A percentile compares a stretch with the other conserved stretches of the same genome.
phyloP scores from a whole-genome alignment of 2,797 vertebrate species.

The Iguana delicatissima region DNA sequence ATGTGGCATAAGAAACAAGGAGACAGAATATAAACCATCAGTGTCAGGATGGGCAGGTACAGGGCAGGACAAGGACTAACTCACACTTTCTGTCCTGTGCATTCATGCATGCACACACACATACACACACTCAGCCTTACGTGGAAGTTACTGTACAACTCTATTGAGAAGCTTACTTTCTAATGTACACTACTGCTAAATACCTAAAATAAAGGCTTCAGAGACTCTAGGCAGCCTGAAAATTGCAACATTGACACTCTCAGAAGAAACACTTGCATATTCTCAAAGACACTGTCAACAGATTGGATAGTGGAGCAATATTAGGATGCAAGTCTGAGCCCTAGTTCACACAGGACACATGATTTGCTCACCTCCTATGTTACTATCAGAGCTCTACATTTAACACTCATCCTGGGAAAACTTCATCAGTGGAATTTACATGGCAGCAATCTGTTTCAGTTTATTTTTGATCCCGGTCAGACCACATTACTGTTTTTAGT shows the following conservation, averaged over 20 bases:
- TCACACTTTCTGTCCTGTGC: accelerated
- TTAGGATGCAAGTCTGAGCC: no score
- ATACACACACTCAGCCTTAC: neutral
- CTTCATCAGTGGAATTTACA: no score
- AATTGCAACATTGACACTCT: neutral
- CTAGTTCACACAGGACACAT: neutral
- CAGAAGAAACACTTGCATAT: neutral
- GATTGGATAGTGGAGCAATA: neutral
- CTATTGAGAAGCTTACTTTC: neutral
- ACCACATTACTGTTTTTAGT: no score
- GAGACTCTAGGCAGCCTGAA: neutral
- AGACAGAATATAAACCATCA: slow-evolving; percentile 82
- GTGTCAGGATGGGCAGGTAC: slow-evolving; percentile 60
- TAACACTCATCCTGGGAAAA: neutral
- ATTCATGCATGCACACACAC: neutral
- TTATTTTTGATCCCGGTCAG: no score
- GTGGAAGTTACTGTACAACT: neutral
- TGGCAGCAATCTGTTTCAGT: no score
- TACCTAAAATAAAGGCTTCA: neutral
- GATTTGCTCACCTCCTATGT: neutral
- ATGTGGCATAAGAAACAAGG: slow-evolving; percentile 77
- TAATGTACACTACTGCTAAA: neutral
- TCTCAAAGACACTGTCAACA: neutral
- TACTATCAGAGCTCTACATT: neutral
- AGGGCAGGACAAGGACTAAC: slow-evolving; percentile 15